These are phyloP conservation scores for Anodontia alba DNA, from an alignment of 2,888 invertebrate species.

Conservation along the genomic window DNA sequence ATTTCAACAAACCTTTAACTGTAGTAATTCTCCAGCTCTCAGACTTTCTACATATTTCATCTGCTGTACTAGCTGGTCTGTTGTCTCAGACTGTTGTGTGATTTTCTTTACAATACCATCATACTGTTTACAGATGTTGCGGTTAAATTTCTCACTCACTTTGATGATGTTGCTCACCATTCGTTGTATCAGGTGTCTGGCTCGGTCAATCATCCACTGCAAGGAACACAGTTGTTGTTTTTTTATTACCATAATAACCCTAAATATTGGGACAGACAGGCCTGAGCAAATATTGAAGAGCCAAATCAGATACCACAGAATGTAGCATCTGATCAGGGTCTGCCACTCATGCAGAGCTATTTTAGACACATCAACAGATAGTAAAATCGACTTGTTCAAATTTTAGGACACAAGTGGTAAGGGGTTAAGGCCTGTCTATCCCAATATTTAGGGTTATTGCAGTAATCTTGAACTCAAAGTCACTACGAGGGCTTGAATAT, in stretches of 20 bases:
- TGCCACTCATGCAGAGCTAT: neutral
- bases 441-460: too few relatives aligned
- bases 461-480: too few relatives aligned
- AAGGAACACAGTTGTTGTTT: conserved; percentile 22
- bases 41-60: conserved; percentile 83
- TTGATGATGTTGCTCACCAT: conserved; percentile 80
- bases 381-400: too few relatives aligned
- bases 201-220: conserved; percentile 81
- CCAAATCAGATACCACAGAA: too few relatives aligned
- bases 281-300: too few relatives aligned
- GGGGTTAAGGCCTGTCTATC: too few relatives aligned
- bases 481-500: too few relatives aligned
- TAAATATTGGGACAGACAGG: neutral
- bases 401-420: too few relatives aligned
- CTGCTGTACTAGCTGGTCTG: conserved; percentile 81
- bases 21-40: conserved; percentile 78
- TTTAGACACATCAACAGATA: too few relatives aligned
- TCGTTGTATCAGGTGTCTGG: conserved; percentile 72
- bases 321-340: neutral
- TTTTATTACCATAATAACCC: neutral
- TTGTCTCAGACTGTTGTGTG: conserved; percentile 81
- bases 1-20: conserved; percentile 78
- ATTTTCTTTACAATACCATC: conserved; percentile 82
- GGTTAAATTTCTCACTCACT: conserved; percentile 81
- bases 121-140: conserved; percentile 83